Conservation (phyloP, 1,140 invertebrate genomes). For the Frieseomelitta varia region DNA sequence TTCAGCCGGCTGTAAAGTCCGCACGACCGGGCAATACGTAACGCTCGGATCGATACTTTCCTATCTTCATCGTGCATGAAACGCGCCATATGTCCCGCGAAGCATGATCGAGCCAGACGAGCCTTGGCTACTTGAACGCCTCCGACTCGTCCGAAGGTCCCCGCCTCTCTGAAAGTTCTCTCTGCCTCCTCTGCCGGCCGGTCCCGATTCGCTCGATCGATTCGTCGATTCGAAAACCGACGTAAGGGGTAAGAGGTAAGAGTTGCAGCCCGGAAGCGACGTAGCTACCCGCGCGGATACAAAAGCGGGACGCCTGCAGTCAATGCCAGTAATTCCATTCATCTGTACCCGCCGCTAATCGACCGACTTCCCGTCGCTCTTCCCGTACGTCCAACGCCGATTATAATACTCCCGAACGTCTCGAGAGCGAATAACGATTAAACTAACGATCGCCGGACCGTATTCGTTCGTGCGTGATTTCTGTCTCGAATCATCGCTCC, state of each 20-base stretch:
- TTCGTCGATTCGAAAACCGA: slow-evolving; percentile 27
- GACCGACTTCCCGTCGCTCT: background rate
- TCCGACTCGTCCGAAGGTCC: slow-evolving; percentile 6
- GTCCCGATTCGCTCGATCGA: slow-evolving; percentile 23
- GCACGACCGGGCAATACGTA: background rate
- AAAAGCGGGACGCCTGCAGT: slow-evolving; percentile 20
- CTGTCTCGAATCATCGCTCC: background rate
- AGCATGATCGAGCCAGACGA: slow-evolving; percentile 20
- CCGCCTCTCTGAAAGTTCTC: background rate
- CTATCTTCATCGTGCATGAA: slow-evolving; percentile 37
- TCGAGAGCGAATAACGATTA: slow-evolving; percentile 54
- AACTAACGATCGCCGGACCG: slow-evolving; percentile 53
- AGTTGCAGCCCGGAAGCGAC: slow-evolving; percentile 5
- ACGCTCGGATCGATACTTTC: slow-evolving; percentile 29
- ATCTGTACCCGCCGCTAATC: slow-evolving; percentile 44
- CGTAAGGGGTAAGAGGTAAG: background rate
- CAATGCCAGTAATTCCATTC: slow-evolving; percentile 49
- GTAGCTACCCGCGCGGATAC: background rate
- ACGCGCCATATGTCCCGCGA: slow-evolving; percentile 27
- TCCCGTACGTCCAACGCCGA: background rate
- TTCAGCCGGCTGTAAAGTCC: slow-evolving; percentile 22
- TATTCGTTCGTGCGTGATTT: background rate
- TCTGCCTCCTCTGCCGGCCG: background rate
- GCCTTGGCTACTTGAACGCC: slow-evolving; percentile 13
- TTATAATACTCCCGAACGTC: slow-evolving; percentile 32